Evolutionary conservation across 2,113 vertebrate genomes (phyloP), one percentile per base, ranked within the genome.

Genomic region (Uria lomvia): DNA sequence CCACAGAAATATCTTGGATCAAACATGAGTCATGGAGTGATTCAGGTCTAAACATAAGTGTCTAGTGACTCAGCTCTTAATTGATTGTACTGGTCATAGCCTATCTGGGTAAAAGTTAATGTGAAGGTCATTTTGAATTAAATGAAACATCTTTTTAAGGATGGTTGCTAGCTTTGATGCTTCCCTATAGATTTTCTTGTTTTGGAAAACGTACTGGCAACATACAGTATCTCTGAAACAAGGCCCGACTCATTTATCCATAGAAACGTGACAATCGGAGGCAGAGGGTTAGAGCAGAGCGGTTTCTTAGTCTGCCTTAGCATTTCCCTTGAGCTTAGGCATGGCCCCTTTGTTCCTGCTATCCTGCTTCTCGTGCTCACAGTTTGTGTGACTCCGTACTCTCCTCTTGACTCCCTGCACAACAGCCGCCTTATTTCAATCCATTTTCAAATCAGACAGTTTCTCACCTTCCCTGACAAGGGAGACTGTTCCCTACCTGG

Each of bases 1-100:
- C 20, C 71, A 60, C 53, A 85, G 77, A 91, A 78, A 26, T 7
- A 3, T 71, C 70, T 49, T 21, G 52, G 66, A 36, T 78, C 36
- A 81, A 66, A 85, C 92, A 62, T 91, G 96, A 95, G 62, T 94
- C 90, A 94, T 16, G 9, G 80, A 52, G 42, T 85, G 83, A 96
- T 94, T 88, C 92, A 83, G 53, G 74, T 15, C 65, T 38, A 22
- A 40, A 68, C 19, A 0, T 12, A 47, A 60, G 18, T 8, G 8
- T 23, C 45, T 9, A 27, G 52, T 94, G 91, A 89, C 47, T 97
- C 92, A 94, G 79, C 53, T 30, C 68, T 53, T 66, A 40, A 34
- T 36, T 62, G 67, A 71, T 71, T 67, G 36, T 4, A 27, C 26
- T 32, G 75, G 74, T 66, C 91, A 73, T 5, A 71, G 52, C 59